Evolutionary conservation across 2,797 vertebrate species (phyloP).

Genomic region (Propithecus deckenii): DNA sequence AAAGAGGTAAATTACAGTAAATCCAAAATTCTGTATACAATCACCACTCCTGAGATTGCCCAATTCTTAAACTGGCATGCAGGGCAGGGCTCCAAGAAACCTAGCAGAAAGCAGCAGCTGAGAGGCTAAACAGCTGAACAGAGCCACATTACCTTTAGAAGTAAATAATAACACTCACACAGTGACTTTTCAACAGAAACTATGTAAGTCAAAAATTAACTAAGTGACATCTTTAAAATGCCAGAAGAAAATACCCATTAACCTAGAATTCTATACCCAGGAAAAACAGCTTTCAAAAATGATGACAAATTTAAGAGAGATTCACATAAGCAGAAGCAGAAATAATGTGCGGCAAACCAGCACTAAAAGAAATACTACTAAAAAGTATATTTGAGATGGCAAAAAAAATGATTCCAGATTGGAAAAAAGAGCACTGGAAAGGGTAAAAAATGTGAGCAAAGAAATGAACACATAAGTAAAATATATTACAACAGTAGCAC

Average conservation of each 20-base stretch:
- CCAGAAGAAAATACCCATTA: neutral
- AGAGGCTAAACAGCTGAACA: neutral
- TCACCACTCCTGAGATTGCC: neutral
- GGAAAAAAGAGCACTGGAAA: neutral
- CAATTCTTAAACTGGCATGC: neutral
- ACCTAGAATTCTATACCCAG: neutral
- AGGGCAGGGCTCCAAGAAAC: neutral
- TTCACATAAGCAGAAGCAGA: neutral
- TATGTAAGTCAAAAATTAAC: neutral
- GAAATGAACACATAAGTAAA: neutral
- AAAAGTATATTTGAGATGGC: neutral
- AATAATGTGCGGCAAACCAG: neutral
- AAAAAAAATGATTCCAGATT: neutral
- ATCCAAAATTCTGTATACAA: neutral
- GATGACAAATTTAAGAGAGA: neutral
- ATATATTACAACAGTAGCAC: neutral
- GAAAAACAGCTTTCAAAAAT: neutral
- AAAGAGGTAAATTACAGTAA: neutral
- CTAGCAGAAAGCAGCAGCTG: neutral
- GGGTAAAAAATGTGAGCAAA: neutral
- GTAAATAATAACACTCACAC: neutral
- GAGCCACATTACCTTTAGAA: neutral
- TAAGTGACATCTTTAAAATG: slow-evolving; percentile 21
- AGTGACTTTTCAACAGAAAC: slow-evolving; percentile 5
- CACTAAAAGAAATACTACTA: neutral